Evolutionary conservation across 2,113 vertebrate genomes (phyloP).

Genomic region (Hemiprocne comata): DNA sequence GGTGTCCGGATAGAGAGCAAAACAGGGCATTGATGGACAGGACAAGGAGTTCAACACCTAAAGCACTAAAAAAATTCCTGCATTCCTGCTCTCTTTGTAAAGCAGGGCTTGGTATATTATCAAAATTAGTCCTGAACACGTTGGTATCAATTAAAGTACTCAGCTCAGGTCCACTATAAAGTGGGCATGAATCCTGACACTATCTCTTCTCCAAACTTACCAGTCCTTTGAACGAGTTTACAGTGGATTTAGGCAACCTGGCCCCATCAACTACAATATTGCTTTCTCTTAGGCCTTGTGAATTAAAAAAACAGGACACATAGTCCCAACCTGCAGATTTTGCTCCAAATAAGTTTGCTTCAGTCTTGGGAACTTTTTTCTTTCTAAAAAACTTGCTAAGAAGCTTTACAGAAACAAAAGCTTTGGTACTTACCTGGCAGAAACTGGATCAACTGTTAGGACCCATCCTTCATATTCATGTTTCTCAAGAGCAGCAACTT

Average conservation of each 20-base stretch:
- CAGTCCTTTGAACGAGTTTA: neutral
- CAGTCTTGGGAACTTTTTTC: neutral
- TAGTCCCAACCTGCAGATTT: neutral
- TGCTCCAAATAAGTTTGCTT: neutral
- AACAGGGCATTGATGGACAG: neutral
- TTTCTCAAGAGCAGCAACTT: conserved; percentile 79
- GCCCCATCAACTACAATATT: neutral
- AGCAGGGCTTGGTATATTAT: neutral
- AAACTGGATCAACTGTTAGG: conserved; percentile 90
- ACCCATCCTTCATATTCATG: conserved; percentile 85
- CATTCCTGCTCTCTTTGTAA: neutral
- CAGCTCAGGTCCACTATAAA: neutral
- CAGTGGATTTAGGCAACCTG: neutral
- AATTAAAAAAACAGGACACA: neutral
- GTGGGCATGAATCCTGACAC: neutral
- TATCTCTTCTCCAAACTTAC: neutral
- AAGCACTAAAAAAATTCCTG: neutral
- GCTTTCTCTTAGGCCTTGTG: neutral
- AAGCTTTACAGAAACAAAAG: neutral
- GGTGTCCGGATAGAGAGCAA: neutral
- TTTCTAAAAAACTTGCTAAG: neutral
- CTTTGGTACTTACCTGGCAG: conserved; percentile 81
- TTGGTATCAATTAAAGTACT: neutral
- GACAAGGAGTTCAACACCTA: neutral
- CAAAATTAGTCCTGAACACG: neutral